These are phyloP conservation scores for Ginglymostoma cirratum DNA, from an alignment of 2,113 vertebrate species.

Conservation along the genomic window DNA sequence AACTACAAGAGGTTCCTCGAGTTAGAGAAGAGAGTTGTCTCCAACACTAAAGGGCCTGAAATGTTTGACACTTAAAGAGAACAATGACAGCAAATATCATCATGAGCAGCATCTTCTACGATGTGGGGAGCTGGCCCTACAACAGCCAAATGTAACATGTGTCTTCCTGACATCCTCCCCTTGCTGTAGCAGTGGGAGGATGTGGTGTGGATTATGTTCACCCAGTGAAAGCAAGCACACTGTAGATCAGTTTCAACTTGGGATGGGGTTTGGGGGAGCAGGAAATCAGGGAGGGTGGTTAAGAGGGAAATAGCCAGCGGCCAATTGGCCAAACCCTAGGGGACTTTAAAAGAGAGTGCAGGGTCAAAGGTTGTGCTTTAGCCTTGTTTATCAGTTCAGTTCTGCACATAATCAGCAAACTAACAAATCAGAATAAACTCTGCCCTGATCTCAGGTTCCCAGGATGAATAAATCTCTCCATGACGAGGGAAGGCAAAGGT, in stretches of 20 bases:
- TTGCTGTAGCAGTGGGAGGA: not conserved
- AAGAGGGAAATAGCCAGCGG: no score
- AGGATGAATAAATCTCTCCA: not conserved
- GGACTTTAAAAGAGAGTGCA: not conserved
- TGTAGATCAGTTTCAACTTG: not conserved
- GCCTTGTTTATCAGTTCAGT: not conserved
- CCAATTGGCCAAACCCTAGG: not conserved
- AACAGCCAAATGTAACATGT: not conserved
- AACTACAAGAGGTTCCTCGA: no score
- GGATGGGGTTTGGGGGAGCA: not conserved
- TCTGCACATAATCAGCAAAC: not conserved
- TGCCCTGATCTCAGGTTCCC: not conserved
- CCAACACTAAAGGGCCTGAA: no score
- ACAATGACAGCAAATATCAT: no score
- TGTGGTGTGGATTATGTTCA: not conserved
- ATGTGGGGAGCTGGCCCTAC: no score
- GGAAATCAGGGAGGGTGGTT: not conserved
- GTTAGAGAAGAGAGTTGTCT: no score
- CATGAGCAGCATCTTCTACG: no score
- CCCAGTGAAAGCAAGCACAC: not conserved
- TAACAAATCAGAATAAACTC: not conserved
- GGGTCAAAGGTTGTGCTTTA: not conserved
- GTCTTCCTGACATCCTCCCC: not conserved
- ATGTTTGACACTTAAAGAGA: no score
- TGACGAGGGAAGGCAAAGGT: not conserved